Evolutionary conservation across 2,888 invertebrate species (phyloP).

Genomic region (Pomacea canaliculata): DNA sequence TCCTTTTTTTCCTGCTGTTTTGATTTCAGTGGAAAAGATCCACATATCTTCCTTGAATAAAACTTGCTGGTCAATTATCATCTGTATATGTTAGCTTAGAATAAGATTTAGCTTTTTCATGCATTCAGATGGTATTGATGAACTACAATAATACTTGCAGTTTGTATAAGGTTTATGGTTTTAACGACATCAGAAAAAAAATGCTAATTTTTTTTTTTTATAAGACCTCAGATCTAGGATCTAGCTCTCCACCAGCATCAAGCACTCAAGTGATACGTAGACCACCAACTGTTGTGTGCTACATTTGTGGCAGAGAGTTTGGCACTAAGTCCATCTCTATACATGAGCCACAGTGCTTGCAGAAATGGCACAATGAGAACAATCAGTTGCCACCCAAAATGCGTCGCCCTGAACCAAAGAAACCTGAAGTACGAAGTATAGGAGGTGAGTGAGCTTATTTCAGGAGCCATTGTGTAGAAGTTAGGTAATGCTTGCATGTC

Average conservation of each 20-base stretch:
- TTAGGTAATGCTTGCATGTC: neutral
- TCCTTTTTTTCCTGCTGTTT: no score
- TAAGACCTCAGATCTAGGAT: neutral
- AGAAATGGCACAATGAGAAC: constrained; percentile 77
- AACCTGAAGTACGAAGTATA: constrained; percentile 71
- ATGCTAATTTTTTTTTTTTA: neutral
- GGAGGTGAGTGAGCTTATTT: constrained; percentile 44
- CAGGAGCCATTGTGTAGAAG: neutral
- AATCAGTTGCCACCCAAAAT: constrained; percentile 73
- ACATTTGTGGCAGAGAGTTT: constrained; percentile 78
- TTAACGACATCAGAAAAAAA: no score
- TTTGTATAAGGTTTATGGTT: no score
- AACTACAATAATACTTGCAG: no score
- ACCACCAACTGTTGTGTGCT: constrained; percentile 73
- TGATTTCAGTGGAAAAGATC: no score
- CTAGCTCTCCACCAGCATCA: constrained; percentile 10
- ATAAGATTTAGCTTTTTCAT: no score
- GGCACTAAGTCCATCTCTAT: constrained; percentile 77
- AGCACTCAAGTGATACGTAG: constrained; percentile 45
- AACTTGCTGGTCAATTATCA: no score
- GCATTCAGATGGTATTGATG: no score
- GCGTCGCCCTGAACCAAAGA: constrained; percentile 74
- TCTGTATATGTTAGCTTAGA: no score
- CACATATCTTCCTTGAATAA: no score
- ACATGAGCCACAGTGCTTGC: constrained; percentile 79